phyloP scores from a whole-genome alignment of 2,113 vertebrate species.

The Seriola dumerili region DNA sequence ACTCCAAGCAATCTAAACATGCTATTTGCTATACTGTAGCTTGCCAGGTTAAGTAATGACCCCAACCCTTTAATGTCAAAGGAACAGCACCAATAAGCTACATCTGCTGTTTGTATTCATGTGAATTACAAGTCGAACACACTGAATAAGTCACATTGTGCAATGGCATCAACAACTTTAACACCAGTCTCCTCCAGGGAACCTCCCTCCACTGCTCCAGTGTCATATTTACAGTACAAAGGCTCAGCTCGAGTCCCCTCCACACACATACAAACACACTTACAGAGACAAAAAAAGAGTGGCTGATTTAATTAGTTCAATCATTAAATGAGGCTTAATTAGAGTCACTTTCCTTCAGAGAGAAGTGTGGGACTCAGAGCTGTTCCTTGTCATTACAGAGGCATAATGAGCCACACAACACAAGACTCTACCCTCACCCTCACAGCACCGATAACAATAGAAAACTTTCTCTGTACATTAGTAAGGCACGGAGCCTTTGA shows the following conservation, averaged over 20 bases:
- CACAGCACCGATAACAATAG: slow-evolving; percentile 60
- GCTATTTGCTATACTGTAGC: background rate
- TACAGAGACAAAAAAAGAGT: slow-evolving; percentile 69
- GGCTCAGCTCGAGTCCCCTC: slow-evolving; percentile 71
- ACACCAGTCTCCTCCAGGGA: slow-evolving; percentile 45
- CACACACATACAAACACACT: slow-evolving; percentile 65
- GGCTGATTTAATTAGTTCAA: slow-evolving; percentile 83
- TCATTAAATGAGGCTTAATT: slow-evolving; percentile 85
- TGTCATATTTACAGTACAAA: slow-evolving; percentile 82
- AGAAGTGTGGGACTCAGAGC: slow-evolving; percentile 72
- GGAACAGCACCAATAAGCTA: slow-evolving; percentile 14
- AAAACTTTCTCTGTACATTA: slow-evolving; percentile 63
- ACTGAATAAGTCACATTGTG: slow-evolving; percentile 16
- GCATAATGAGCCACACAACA: slow-evolving; percentile 79
- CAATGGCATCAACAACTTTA: slow-evolving; percentile 33
- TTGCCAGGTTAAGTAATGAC: slow-evolving; percentile 25
- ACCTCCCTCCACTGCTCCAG: slow-evolving; percentile 42
- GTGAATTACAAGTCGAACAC: slow-evolving; percentile 36
- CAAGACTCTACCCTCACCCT: slow-evolving; percentile 49
- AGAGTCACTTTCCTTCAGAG: slow-evolving; percentile 82
- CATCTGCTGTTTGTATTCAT: slow-evolving; percentile 48
- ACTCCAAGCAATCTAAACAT: background rate
- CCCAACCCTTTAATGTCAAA: slow-evolving; percentile 14
- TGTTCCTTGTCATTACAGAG: slow-evolving; percentile 80
- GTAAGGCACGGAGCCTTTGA: slow-evolving; percentile 44